These are phyloP conservation scores for Tuberolachnus salignus DNA, from an alignment of 2,888 invertebrate species.

Conservation along the genomic window DNA sequence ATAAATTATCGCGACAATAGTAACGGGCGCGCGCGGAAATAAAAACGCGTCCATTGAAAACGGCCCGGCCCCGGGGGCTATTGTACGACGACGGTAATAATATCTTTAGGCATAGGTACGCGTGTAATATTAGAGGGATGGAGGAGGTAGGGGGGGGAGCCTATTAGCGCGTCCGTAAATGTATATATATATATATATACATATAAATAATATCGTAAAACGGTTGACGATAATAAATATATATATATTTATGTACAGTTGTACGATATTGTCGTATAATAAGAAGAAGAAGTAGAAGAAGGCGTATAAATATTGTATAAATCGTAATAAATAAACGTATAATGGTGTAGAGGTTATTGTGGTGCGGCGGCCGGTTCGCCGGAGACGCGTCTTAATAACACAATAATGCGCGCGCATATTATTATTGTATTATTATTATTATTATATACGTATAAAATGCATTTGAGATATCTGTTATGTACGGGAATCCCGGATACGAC, in stretches of 20 bases:
- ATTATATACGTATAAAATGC: no score
- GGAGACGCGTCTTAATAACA: slow-evolving; percentile 12
- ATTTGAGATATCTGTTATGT: no score
- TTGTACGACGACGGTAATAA: not conserved
- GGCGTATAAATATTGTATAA: no score
- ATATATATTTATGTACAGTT: no score
- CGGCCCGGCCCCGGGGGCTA: slow-evolving; percentile 21
- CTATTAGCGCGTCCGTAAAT: slow-evolving; percentile 35
- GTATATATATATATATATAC: no score
- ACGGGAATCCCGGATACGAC: slow-evolving; percentile 39
- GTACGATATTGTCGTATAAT: no score
- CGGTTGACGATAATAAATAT: slow-evolving; percentile 11
- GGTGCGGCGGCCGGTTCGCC: slow-evolving; percentile 2
- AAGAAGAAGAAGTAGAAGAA: no score
- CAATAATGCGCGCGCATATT: not conserved
- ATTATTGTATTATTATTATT: not conserved
- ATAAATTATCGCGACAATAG: no score
- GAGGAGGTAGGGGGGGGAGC: no score
- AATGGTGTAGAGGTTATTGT: slow-evolving; percentile 27
- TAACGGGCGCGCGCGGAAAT: slow-evolving; percentile 16
- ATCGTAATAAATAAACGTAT: not conserved
- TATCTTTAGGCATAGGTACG: not conserved
- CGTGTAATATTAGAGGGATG: slow-evolving; percentile 41
- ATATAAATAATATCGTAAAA: no score
- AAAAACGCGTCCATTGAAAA: slow-evolving; percentile 46